Conservation (phyloP, 2,113 vertebrate species). For the Rafetus swinhoei region DNA sequence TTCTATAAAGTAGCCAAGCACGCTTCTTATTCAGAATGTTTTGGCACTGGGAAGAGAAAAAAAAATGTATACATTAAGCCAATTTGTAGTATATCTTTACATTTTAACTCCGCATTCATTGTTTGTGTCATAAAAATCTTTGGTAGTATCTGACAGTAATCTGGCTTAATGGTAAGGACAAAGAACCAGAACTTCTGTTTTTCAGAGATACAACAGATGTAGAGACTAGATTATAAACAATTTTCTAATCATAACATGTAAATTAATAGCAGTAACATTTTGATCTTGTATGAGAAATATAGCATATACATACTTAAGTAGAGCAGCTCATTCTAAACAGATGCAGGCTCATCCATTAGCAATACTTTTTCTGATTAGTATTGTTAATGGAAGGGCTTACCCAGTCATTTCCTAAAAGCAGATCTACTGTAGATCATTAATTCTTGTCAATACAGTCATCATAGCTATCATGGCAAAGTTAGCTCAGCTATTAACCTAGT, state of each 20-base stretch:
- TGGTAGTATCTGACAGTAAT: not conserved
- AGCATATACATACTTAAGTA: conserved; percentile 24
- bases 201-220: conserved; percentile 14
- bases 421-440: conserved; percentile 65
- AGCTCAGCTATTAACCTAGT: conserved; percentile 46
- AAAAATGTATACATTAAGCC: not conserved
- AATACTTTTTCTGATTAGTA: conserved; percentile 70
- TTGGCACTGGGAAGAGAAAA: not conserved
- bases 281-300: conserved; percentile 30
- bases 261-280: conserved; percentile 41
- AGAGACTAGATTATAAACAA: conserved; percentile 38
- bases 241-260: conserved; percentile 18
- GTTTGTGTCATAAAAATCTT: not conserved
- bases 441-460: conserved; percentile 65
- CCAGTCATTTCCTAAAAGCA: conserved; percentile 46
- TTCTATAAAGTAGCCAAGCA: conserved; percentile 5
- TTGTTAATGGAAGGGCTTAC: conserved; percentile 67
- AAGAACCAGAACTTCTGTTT: conserved; percentile 23
- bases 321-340: conserved; percentile 36
- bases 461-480: conserved; percentile 10
- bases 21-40: not conserved
- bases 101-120: not conserved
- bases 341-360: conserved; percentile 63
- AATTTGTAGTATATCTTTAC: not conserved
- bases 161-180: conserved; percentile 15